Base-by-base conservation (phyloP, 1,140 invertebrate genomes). In the Halictus rubicundus region DNA sequence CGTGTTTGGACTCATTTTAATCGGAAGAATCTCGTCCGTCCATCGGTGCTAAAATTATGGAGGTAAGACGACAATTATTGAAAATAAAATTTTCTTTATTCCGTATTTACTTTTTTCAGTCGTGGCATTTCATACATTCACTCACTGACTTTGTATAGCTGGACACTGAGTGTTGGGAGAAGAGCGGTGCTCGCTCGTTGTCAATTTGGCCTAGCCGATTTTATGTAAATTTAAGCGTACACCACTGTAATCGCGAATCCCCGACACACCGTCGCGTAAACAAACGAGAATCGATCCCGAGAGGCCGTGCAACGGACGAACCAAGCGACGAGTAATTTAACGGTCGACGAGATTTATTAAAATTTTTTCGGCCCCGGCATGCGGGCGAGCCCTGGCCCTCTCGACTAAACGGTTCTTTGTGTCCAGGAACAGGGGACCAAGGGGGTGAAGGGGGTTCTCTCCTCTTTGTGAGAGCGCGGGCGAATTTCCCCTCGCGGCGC, bases 261-360 rank as follows among this genome's bases (percentile, higher is more conserved):
- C 23, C 49, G 52, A 60, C 14, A 59, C 73, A 49, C 27, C 49
- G 49, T 60, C 69, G 59, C 49, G 68, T 78, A 74, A 85, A 71
- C 69, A 82, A 72, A 85, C 57, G 74, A 66, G 27, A 57, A 64
- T 57, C 49, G n/a, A 23, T 21, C 5, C 54, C 2, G 54, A 2
- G 54, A 6, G 54, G 19, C 54, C 7, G 21, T 1, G 54, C 23
- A 57, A 14, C 14, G 39, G 19, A 64, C 42, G 52, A 80, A 61
- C 42, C 49, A 32, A 65, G 73, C 80, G 76, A 81, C 78, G 86
- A 86, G 87, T 88, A 87, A 89, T 89, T 90, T 87, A 88, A 86
- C 82, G 87, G 70, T 84, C 74, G 81, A 81, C 68, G 83, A 84
- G 88, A 89, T 89, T 89, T 89, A 88, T 88, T 88, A 87, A 89